Conservation (phyloP, 2,797 vertebrate species). For the Crotalus adamanteus region DNA sequence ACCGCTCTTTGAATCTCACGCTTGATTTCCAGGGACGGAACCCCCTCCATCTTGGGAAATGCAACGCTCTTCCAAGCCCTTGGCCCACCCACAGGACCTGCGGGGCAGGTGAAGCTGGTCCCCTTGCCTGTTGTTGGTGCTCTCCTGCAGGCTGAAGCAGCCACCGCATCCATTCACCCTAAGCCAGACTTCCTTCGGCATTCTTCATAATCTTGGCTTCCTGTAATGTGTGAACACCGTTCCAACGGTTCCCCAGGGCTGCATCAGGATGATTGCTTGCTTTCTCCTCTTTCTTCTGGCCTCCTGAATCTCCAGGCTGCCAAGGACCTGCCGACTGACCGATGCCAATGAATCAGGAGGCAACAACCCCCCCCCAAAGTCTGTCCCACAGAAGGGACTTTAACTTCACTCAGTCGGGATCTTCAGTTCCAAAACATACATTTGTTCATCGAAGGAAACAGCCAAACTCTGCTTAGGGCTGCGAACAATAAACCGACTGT, state of each 20-base stretch:
- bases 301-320: not conserved
- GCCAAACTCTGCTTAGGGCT: not conserved
- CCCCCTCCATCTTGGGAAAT: fast-evolving
- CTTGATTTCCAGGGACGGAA: not conserved
- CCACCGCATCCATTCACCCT: not conserved
- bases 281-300: not conserved
- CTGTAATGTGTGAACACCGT: not conserved
- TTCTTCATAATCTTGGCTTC: not conserved
- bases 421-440: conserved; percentile 19
- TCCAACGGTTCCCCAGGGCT: not conserved
- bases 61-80: fast-evolving
- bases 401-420: not conserved
- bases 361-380: too few species aligned
- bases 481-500: conserved; percentile 12
- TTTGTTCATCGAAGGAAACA: conserved; percentile 1
- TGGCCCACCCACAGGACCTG: not conserved
- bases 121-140: not conserved
- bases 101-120: not conserved
- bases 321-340: not conserved
- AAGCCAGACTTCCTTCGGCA: not conserved
- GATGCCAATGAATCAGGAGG: not conserved
- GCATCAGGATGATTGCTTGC: not conserved
- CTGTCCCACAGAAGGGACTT: not conserved
- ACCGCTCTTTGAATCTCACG: too few species aligned
- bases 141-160: not conserved